Evolutionary conservation across 2,888 invertebrate genomes (phyloP).

Genomic region (Griposia aprilina): DNA sequence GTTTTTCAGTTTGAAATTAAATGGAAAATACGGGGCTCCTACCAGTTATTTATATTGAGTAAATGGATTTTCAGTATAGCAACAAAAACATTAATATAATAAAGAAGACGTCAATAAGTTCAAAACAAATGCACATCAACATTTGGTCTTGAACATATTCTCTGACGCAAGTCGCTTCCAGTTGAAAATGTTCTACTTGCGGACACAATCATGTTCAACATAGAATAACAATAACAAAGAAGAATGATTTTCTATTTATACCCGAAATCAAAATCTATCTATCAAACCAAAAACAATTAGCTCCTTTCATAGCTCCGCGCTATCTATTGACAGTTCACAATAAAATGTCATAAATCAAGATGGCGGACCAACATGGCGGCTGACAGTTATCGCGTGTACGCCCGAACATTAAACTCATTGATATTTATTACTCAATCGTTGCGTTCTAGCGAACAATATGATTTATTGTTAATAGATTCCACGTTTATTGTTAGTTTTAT

Average conservation of each 20-base stretch:
- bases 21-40: neutral
- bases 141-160: neutral
- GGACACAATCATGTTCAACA: conserved; percentile 3
- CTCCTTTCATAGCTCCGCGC: conserved; percentile 70
- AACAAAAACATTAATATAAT: neutral
- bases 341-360: conserved; percentile 87
- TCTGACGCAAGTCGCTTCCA: conserved; percentile 1
- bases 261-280: conserved; percentile 41
- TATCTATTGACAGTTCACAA: conserved; percentile 85
- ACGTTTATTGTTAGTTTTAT: conserved; percentile 85
- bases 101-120: neutral
- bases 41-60: neutral
- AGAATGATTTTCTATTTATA: conserved; percentile 16
- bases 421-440: conserved; percentile 90
- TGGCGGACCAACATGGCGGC: conserved; percentile 87
- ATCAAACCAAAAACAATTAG: conserved; percentile 63
- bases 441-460: conserved; percentile 79
- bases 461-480: conserved; percentile 88
- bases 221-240: conserved; percentile 4
- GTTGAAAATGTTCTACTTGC: neutral
- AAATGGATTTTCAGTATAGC: too few relatives aligned
- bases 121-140: neutral
- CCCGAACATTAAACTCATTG: conserved; percentile 90
- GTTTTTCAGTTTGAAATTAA: conserved; percentile 3
- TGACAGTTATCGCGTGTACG: conserved; percentile 89